phyloP scores from a whole-genome alignment of 1,140 invertebrate species.

The Sesamia nonagrioides region DNA sequence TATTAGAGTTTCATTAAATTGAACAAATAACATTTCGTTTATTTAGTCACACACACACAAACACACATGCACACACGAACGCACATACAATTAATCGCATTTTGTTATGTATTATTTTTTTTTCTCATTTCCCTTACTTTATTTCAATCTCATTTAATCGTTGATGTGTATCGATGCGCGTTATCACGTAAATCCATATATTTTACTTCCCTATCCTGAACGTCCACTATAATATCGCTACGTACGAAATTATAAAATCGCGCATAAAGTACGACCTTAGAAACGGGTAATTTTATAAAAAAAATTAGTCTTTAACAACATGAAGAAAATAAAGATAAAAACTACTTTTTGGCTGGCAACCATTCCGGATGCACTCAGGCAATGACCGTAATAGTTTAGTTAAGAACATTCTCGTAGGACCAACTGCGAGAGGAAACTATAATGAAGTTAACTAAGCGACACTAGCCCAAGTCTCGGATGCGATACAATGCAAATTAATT shows the following conservation, averaged over 20 bases:
- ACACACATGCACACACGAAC: too few relatives aligned
- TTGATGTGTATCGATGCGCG: too few relatives aligned
- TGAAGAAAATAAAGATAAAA: slow-evolving; percentile 31
- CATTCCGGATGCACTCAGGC: slow-evolving; percentile 36
- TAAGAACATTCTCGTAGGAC: slow-evolving; percentile 60
- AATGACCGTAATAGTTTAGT: slow-evolving; percentile 50
- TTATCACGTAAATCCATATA: too few relatives aligned
- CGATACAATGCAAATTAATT: slow-evolving; percentile 51
- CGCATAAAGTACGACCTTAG: not conserved
- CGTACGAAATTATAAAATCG: too few relatives aligned
- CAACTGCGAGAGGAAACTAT: slow-evolving; percentile 67
- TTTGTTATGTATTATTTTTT: too few relatives aligned
- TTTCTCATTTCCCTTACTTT: too few relatives aligned
- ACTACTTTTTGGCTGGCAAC: slow-evolving; percentile 40
- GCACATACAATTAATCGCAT: too few relatives aligned
- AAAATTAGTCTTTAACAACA: not conserved
- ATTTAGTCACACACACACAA: too few relatives aligned
- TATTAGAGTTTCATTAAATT: too few relatives aligned
- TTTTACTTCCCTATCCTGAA: not conserved
- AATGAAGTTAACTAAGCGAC: slow-evolving; percentile 75
- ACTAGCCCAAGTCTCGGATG: slow-evolving; percentile 51
- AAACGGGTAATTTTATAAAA: not conserved
- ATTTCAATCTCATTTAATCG: too few relatives aligned
- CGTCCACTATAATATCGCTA: too few relatives aligned
- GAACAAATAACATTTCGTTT: too few relatives aligned